phyloP scores from a whole-genome alignment of 2,797 vertebrate genomes.

The Prunella strophiata region DNA sequence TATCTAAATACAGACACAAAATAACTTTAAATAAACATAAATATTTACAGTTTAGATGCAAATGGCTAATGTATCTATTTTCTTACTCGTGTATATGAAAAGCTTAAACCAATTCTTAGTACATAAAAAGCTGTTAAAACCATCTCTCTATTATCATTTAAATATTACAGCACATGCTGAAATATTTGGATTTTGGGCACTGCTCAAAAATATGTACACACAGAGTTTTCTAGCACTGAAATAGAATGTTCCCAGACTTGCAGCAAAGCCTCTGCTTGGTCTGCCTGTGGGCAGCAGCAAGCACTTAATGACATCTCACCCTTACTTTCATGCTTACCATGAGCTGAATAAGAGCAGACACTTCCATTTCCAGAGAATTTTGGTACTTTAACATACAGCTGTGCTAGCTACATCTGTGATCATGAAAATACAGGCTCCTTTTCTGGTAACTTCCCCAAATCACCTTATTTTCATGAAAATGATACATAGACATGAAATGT shows the following conservation, averaged over 20 bases:
- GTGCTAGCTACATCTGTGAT: background rate
- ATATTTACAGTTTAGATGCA: background rate
- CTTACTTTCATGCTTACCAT: background rate
- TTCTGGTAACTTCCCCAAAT: background rate
- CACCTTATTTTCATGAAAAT: background rate
- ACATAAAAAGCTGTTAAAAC: background rate
- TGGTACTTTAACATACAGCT: background rate
- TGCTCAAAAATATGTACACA: background rate
- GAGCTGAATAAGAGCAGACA: background rate
- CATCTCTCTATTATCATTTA: background rate
- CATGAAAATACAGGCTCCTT: background rate
- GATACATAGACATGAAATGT: accelerated
- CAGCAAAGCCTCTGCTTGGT: background rate
- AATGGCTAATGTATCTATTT: background rate
- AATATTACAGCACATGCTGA: background rate
- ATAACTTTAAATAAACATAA: background rate
- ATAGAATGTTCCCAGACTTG: background rate
- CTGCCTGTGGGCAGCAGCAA: background rate
- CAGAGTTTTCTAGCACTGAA: background rate
- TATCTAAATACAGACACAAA: background rate
- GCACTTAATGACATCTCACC: background rate
- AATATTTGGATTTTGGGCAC: background rate
- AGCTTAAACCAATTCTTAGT: background rate
- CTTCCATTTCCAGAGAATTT: background rate
- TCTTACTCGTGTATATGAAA: background rate